These are phyloP conservation scores for Hylaeus volcanicus DNA, from an alignment of 1,140 invertebrate genomes.

Conservation along the genomic window DNA sequence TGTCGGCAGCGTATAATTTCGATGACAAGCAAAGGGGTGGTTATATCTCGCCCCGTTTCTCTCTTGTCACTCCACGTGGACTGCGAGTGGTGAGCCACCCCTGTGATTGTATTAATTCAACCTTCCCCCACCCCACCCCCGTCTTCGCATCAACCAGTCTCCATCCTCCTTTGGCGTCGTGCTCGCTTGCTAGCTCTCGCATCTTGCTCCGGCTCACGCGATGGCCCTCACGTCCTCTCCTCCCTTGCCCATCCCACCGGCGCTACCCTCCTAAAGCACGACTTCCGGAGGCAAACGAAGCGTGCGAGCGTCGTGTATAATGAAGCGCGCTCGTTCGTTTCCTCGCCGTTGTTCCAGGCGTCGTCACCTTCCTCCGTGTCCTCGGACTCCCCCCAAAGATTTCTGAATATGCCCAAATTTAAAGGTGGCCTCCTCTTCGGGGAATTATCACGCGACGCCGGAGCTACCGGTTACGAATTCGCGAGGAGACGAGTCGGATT, in stretches of 20 bases:
- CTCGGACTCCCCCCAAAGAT: constrained; percentile 16
- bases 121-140: constrained; percentile 37
- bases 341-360: constrained; percentile 47
- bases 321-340: constrained; percentile 77
- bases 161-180: constrained; percentile 20
- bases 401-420: constrained; percentile 29
- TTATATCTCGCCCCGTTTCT: constrained; percentile 50
- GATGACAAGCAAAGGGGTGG: constrained; percentile 63
- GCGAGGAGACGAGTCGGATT: too few species aligned
- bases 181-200: not conserved
- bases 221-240: constrained; percentile 26
- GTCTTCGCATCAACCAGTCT: constrained; percentile 55
- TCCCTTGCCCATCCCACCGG: not conserved
- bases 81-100: constrained; percentile 62
- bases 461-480: too few species aligned
- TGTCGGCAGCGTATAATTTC: constrained; percentile 67
- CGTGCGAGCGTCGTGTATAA: constrained; percentile 80
- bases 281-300: constrained; percentile 80
- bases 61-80: constrained; percentile 41
- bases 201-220: constrained; percentile 1
- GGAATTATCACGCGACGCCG: not conserved
- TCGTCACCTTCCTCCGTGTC: constrained; percentile 30
- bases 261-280: constrained; percentile 72
- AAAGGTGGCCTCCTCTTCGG: not conserved
- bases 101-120: constrained; percentile 70